Evolutionary conservation across 2,888 invertebrate species (phyloP).

Genomic region (Hemicrepidius hirtus): DNA sequence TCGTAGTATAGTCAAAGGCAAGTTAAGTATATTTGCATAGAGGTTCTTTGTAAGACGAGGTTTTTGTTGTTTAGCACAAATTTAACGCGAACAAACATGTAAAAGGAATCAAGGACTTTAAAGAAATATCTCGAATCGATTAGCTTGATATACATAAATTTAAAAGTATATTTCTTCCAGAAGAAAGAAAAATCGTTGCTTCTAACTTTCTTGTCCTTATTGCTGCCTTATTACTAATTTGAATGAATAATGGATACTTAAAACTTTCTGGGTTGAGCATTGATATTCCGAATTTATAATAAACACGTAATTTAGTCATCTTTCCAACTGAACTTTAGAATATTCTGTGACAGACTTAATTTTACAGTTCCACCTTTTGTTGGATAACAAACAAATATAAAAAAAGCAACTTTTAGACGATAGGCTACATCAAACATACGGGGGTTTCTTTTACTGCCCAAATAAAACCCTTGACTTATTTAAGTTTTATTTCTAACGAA

Average conservation of each 20-base stretch:
- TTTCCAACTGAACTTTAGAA: too few relatives aligned
- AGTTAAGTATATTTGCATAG: slow-evolving; percentile 22
- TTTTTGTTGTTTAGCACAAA: slow-evolving; percentile 10
- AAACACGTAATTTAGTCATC: too few relatives aligned
- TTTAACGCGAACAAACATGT: neutral
- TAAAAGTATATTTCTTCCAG: neutral
- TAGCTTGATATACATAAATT: neutral
- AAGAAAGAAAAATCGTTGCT: too few relatives aligned
- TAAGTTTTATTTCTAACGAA: neutral
- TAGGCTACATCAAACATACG: neutral
- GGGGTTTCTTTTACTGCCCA: neutral
- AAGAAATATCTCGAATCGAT: slow-evolving; percentile 8
- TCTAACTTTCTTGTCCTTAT: neutral
- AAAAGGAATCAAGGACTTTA: neutral
- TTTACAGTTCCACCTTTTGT: too few relatives aligned
- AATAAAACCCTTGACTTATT: neutral
- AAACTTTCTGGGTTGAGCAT: too few relatives aligned
- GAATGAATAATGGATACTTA: neutral
- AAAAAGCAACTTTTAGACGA: too few relatives aligned
- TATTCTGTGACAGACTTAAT: too few relatives aligned
- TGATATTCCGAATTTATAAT: too few relatives aligned
- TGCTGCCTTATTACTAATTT: neutral
- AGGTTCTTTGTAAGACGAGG: neutral
- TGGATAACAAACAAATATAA: too few relatives aligned
- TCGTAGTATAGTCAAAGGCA: slow-evolving; percentile 23